Percentiles rank a stretch among this genome's conserved stretches.
Evolutionary conservation across 2,797 vertebrate genomes (phyloP).

Genomic region (Merluccius polli): DNA sequence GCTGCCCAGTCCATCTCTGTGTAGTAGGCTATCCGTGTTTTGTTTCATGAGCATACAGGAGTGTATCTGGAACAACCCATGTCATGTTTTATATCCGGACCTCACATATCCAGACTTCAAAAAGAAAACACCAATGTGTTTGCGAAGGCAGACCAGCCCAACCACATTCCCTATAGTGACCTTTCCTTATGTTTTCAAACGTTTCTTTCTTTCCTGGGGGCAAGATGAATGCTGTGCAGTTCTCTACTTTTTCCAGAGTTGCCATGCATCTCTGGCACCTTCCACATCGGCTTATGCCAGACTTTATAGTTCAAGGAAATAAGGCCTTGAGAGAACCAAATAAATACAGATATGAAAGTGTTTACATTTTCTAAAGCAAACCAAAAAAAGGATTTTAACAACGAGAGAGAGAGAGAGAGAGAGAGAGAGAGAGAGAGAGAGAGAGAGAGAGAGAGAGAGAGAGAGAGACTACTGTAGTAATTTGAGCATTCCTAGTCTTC

Average conservation of each 20-base stretch:
- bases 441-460: not conserved
- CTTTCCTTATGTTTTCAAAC: not conserved
- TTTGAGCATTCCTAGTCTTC: slow-evolving; percentile 2
- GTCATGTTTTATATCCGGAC: slow-evolving; percentile 54
- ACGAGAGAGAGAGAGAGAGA: slow-evolving; percentile 9
- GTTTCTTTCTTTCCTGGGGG: not conserved
- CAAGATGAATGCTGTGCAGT: not conserved
- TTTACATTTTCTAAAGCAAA: slow-evolving; percentile 32
- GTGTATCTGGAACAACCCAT: slow-evolving; percentile 13
- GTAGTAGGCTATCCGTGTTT: not conserved
- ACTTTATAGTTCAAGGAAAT: slow-evolving; percentile 10
- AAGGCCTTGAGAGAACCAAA: slow-evolving; percentile 17
- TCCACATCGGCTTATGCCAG: not conserved
- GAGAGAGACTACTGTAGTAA: not conserved
- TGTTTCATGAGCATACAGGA: slow-evolving; percentile 13
- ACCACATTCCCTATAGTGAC: not conserved
- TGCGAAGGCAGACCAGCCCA: slow-evolving; percentile 14
- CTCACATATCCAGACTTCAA: slow-evolving; percentile 41
- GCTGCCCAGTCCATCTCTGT: slow-evolving; percentile 17
- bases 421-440: not conserved
- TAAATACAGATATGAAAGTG: slow-evolving; percentile 27
- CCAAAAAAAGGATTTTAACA: slow-evolving; percentile 1
- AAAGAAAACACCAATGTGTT: not conserved
- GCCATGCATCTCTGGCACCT: not conserved
- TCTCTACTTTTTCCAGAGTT: not conserved